A percentile compares a stretch with the other conserved stretches of the same genome.
phyloP scores from a whole-genome alignment of 1,140 invertebrate genomes.

The Drosophila dunni region DNA sequence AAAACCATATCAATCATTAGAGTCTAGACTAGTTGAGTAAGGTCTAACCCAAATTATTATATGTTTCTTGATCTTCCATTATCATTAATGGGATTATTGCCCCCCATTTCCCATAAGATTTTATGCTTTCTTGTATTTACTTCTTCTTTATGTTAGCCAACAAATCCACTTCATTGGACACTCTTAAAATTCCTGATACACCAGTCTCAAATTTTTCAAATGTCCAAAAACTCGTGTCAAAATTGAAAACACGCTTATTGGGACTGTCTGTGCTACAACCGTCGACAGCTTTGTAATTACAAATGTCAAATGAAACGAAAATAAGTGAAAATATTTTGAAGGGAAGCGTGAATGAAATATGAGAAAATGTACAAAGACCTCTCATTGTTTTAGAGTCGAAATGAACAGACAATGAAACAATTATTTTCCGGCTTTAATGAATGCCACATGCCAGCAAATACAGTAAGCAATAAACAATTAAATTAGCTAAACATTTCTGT shows the following conservation, averaged over 20 bases:
- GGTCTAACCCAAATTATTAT: too few species aligned
- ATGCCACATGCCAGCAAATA: conserved; percentile 16
- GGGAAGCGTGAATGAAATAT: not conserved
- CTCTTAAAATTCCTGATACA: too few species aligned
- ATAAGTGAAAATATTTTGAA: conserved; percentile 8
- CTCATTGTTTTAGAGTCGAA: conserved; percentile 2
- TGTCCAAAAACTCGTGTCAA: too few species aligned
- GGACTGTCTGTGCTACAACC: too few species aligned
- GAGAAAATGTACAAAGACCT: conserved; percentile 12
- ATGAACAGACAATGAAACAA: conserved; percentile 18
- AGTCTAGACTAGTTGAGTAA: not conserved
- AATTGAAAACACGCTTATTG: too few species aligned
- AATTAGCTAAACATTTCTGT: conserved; percentile 69
- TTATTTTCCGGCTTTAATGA: conserved; percentile 8
- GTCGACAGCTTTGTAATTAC: not conserved
- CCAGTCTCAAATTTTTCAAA: too few species aligned
- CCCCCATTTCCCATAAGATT: too few species aligned
- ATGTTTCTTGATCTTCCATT: too few species aligned
- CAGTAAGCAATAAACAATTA: conserved; percentile 50
- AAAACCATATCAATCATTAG: not conserved
- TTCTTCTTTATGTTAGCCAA: too few species aligned
- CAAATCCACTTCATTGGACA: too few species aligned
- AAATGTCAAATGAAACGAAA: not conserved
- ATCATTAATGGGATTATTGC: too few species aligned
- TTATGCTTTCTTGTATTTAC: too few species aligned